A percentile compares a stretch with the other conserved stretches of the same genome.
Evolutionary conservation across 2,888 invertebrate species (phyloP).

Genomic region (Mythimna loreyi): DNA sequence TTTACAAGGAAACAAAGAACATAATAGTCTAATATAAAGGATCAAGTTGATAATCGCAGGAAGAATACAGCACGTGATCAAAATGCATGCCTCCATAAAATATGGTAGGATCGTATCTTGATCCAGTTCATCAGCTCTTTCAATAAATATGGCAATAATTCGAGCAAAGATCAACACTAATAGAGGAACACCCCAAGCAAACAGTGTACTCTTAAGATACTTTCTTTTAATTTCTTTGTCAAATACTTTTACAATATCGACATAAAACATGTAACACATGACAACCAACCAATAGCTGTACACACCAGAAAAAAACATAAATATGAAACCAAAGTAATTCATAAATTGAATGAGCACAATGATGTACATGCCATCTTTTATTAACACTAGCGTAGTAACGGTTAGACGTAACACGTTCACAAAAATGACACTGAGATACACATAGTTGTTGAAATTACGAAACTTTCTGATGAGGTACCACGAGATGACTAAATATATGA

Average conservation of each 20-base stretch:
- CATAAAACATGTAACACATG: conserved; percentile 42
- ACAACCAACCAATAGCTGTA: conserved; percentile 39
- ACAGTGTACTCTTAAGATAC: conserved; percentile 35
- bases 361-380: not conserved
- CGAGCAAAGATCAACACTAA: not conserved
- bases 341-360: not conserved
- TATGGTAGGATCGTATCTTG: not conserved
- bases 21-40: conserved; percentile 20
- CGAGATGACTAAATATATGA: conserved; percentile 21
- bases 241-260: conserved; percentile 45
- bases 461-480: conserved; percentile 27
- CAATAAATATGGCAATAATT: not conserved
- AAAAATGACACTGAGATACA: conserved; percentile 23
- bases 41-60: conserved; percentile 20
- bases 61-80: not conserved
- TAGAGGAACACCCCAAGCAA: conserved; percentile 36
- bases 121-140: not conserved
- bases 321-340: not conserved
- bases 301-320: not conserved
- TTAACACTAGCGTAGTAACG: not conserved
- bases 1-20: conserved; percentile 22
- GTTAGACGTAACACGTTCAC: conserved; percentile 30
- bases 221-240: conserved; percentile 14
- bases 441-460: conserved; percentile 36
- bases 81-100: not conserved